Evolutionary conservation across 30 jellyfish, hydroid and myxozoan species (phyloP).

Genomic region (Hydra vulgaris): DNA sequence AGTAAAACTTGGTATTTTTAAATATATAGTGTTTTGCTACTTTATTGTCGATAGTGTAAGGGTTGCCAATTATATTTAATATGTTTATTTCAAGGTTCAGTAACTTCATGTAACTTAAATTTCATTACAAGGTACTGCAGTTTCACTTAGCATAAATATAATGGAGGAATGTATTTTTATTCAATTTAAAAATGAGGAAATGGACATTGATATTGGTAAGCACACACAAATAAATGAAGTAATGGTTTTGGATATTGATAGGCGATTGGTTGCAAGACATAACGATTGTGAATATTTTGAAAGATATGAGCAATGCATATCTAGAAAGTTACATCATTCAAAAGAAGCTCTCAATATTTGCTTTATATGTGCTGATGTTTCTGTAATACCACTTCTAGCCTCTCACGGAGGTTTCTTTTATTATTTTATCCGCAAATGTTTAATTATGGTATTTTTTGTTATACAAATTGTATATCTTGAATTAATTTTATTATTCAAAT

Average conservation of each 20-base stretch:
- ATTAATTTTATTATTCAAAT: too few relatives aligned
- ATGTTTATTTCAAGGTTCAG: too few relatives aligned
- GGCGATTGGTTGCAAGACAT: constrained; percentile 48
- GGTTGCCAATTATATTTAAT: too few relatives aligned
- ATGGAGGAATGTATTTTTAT: neutral
- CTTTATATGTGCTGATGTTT: constrained; percentile 30
- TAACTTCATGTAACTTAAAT: too few relatives aligned
- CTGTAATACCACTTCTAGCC: constrained; percentile 43
- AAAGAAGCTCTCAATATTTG: constrained; percentile 19
- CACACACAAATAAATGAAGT: neutral
- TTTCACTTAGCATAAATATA: neutral
- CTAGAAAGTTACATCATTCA: constrained; percentile 2
- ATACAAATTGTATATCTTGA: too few relatives aligned
- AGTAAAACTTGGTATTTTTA: constrained; percentile 1
- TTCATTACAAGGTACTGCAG: neutral
- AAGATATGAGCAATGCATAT: constrained; percentile 22
- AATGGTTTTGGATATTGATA: constrained; percentile 16
- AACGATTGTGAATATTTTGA: constrained; percentile 33
- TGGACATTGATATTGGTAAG: neutral
- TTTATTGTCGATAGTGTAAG: neutral
- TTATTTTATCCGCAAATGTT: too few relatives aligned
- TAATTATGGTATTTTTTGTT: too few relatives aligned
- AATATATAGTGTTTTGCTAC: neutral
- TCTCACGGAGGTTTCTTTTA: neutral
- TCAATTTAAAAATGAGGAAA: neutral